Evolutionary conservation across 2,888 invertebrate genomes (phyloP), one percentile per base, ranked within the genome.

Genomic region (Cabera pusaria): DNA sequence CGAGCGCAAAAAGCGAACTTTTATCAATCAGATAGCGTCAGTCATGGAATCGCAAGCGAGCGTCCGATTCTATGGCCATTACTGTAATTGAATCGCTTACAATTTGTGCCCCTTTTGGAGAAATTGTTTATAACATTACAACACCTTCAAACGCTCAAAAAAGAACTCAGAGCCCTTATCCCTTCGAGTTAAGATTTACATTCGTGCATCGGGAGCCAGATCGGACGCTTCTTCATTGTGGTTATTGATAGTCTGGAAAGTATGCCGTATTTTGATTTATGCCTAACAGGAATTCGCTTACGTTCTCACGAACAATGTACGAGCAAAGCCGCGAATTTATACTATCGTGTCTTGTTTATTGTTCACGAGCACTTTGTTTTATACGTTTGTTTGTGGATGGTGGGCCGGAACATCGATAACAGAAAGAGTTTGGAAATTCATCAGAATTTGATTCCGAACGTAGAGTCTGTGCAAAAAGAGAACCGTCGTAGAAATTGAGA

Each of bases 71-170:
- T 39, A 9, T 19, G 34, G 44, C 71, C 73, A 72, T 74, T 72
- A 70, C 64, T 58, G 64, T 69, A 71, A 76, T 73, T 68, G 75
- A 72, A 72, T 66, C 52, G 59, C 58, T 49, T 59, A 62, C 71
- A 64, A 72, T 75, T 76, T 72, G 74, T 74, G 68, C 64, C 64
- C 60, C 28, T 40, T 62, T 65, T 64, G 57, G 64, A 70, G 64
- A 72, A 68, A 73, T 72, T 72, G 67, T 75, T 73, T 68, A 69
- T 68, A 65, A 57, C 52, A 52, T 40, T 41, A 54, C 61, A 54
- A 32, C n/a, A 12, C n/a, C 5, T n/a, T 19, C 8, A 28, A 41
- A 33, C 16, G 21, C 44, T 22, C 28, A 42, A 37, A 7, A 37
- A 23, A 22, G 14, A 7, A 23, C n/a, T 7, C 6, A 1, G 5